Percentiles rank a stretch among this genome's conserved stretches.
phyloP scores from a whole-genome alignment of 2,797 vertebrate genomes.

The Pogonophryne albipinna region DNA sequence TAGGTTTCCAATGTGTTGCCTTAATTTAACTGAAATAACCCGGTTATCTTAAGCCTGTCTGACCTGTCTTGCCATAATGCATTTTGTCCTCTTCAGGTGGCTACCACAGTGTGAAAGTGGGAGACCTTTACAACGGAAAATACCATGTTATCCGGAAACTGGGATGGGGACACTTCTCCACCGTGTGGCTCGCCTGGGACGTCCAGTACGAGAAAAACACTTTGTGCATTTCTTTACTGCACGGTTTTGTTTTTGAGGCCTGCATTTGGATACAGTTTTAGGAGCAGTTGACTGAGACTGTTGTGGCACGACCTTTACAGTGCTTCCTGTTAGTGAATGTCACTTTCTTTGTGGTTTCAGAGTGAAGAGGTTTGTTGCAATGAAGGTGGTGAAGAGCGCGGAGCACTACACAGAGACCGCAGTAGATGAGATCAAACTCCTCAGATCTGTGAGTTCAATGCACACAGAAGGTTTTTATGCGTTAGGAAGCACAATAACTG shows the following conservation, averaged over 20 bases:
- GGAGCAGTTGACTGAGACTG: slow-evolving; percentile 6
- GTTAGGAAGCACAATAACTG: not conserved
- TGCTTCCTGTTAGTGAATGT: slow-evolving; percentile 49
- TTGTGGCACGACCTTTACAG: slow-evolving; percentile 6
- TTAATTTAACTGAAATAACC: slow-evolving; percentile 1
- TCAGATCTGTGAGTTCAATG: slow-evolving; percentile 88
- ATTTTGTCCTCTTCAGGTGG: slow-evolving; percentile 85
- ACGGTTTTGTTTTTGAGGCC: slow-evolving; percentile 32
- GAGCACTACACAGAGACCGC: slow-evolving; percentile 99
- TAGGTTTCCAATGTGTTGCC: not conserved
- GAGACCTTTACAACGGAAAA: slow-evolving; percentile 96
- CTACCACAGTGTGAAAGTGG: slow-evolving; percentile 99
- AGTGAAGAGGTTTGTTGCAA: slow-evolving; percentile 96
- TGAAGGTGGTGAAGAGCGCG: slow-evolving; percentile 99
- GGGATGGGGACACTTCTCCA: slow-evolving; percentile 99
- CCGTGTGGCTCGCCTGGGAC: slow-evolving; percentile 98
- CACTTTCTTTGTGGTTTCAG: slow-evolving; percentile 78
- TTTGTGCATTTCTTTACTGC: slow-evolving; percentile 5
- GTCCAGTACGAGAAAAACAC: slow-evolving; percentile 89
- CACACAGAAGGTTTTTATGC: not conserved
- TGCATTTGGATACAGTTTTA: slow-evolving; percentile 15
- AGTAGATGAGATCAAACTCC: slow-evolving; percentile 96
- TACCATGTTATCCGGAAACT: slow-evolving; percentile 98
- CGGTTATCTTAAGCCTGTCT: not conserved
- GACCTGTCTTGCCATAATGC: not conserved